Base-by-base conservation (phyloP, 2,113 vertebrate genomes). In the Tachycineta bicolor region DNA sequence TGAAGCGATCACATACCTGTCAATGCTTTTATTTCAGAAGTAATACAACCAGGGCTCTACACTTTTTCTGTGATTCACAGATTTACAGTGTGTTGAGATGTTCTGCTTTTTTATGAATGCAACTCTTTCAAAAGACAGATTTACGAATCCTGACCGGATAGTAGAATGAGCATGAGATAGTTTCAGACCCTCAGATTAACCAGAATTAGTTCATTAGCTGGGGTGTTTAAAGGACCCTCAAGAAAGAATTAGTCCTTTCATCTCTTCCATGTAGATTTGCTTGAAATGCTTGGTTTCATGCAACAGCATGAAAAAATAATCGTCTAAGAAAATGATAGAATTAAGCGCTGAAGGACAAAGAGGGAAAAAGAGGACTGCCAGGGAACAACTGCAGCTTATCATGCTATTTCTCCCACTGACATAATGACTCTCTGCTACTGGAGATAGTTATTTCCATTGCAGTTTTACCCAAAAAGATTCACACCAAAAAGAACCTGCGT, bases 111-210 rank as follows among this genome's bases (percentile, higher is more conserved):
- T 73, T 56, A 69, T 33, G 60, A 67, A 80, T 4, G 3, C 3
- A 89, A 52, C 33, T 20, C 43, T 70, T 74, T 78, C 55, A 74
- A 70, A 93, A 59, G 28, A 64, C 6, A 69, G 22, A 67, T 68
- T 75, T 56, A 50, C 81, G 43, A 95, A 94, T 43, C 49, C 67
- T 49, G 41, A 76, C n/a, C 31, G 47, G 17, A 29, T 2, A 81
- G 68, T 10, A 86, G 43, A 93, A 84, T 0, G 1, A 80, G 7
- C 3, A 10, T 0, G 0, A 94, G 37, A 43, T 12, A 52, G 53
- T 86, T 83, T 80, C 68, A 87, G 71, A 63, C 26, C 23, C 23
- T 50, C 55, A 68, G 14, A 26, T 25, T 53, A 89, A 71, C 14
- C 21, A 44, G 56, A 87, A 77, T 59, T 29, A 82, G 21, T 28